Conservation (phyloP, 2,888 invertebrate genomes). For the Graphium colonna region DNA sequence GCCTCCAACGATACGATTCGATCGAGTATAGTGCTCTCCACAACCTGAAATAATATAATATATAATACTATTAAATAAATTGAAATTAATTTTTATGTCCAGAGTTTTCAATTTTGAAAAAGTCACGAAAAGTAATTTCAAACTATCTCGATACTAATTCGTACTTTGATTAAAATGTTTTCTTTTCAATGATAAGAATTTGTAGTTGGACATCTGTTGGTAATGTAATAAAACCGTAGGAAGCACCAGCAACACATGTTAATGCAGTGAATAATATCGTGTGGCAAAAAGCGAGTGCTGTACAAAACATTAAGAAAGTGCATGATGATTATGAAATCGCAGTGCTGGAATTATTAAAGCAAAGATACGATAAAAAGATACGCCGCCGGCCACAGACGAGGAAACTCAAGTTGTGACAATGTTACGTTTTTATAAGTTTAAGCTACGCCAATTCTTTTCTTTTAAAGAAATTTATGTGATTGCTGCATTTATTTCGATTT, state of each 20-base stretch:
- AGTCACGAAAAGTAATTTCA: too few species aligned
- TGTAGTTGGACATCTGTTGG: too few species aligned
- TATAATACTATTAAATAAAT: too few species aligned
- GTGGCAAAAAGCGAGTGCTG: slow-evolving; percentile 38
- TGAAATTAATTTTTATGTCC: too few species aligned
- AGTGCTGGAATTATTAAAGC: slow-evolving; percentile 50
- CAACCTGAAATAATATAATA: too few species aligned
- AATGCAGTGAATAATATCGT: slow-evolving; percentile 11
- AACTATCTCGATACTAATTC: not conserved
- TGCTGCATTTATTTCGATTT: too few species aligned
- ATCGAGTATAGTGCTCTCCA: slow-evolving; percentile 92
- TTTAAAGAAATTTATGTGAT: not conserved
- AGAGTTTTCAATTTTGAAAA: too few species aligned
- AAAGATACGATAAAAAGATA: slow-evolving; percentile 36
- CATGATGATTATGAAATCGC: slow-evolving; percentile 73
- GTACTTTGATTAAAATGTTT: too few species aligned
- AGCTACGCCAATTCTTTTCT: not conserved
- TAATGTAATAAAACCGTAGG: not conserved
- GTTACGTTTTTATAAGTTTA: not conserved
- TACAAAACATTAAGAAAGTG: slow-evolving; percentile 48
- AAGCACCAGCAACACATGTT: slow-evolving; percentile 19
- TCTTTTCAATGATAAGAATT: too few species aligned
- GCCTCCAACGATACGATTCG: slow-evolving; percentile 95
- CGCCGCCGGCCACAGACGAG: slow-evolving; percentile 25
- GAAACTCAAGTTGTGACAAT: slow-evolving; percentile 43